Evolutionary conservation across 1,140 invertebrate species (phyloP).

Genomic region (Elymnias hypermnestra): DNA sequence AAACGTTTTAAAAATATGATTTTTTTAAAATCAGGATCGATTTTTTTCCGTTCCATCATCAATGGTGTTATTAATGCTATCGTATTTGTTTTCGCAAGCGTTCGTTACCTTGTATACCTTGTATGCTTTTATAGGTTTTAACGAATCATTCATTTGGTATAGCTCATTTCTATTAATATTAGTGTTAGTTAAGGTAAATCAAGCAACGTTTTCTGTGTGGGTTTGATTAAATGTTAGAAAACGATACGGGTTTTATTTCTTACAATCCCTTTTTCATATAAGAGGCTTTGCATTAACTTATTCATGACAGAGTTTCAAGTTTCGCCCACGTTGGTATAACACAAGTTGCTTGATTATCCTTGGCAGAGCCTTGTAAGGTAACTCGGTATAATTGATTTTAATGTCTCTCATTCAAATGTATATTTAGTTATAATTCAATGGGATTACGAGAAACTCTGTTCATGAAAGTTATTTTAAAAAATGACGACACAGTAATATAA

Average conservation of each 20-base stretch:
- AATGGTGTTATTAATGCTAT: too few species aligned
- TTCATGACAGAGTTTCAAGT: slow-evolving; percentile 51
- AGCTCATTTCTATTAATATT: slow-evolving; percentile 3
- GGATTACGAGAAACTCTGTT: slow-evolving; percentile 44
- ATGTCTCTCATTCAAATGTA: not conserved
- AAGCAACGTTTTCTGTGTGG: slow-evolving; percentile 64
- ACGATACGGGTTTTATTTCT: slow-evolving; percentile 54
- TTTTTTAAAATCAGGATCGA: too few species aligned
- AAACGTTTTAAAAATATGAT: too few species aligned
- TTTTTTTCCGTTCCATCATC: too few species aligned
- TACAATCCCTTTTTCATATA: slow-evolving; percentile 29
- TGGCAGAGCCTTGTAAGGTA: slow-evolving; percentile 32
- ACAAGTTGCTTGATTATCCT: slow-evolving; percentile 67
- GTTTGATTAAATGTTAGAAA: slow-evolving; percentile 54
- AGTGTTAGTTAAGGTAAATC: slow-evolving; percentile 47
- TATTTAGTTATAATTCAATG: slow-evolving; percentile 13
- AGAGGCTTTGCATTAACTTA: slow-evolving; percentile 1
- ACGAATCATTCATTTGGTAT: too few species aligned
- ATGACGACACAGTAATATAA: too few species aligned
- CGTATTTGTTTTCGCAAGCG: too few species aligned
- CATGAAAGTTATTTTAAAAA: not conserved
- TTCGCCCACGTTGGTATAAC: slow-evolving; percentile 46
- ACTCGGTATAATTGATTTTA: slow-evolving; percentile 13
- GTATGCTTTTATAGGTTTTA: too few species aligned
- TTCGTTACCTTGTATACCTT: too few species aligned